These are phyloP conservation scores for Loxodonta africana DNA, from an alignment of 2,113 vertebrate species.

Conservation along the genomic window DNA sequence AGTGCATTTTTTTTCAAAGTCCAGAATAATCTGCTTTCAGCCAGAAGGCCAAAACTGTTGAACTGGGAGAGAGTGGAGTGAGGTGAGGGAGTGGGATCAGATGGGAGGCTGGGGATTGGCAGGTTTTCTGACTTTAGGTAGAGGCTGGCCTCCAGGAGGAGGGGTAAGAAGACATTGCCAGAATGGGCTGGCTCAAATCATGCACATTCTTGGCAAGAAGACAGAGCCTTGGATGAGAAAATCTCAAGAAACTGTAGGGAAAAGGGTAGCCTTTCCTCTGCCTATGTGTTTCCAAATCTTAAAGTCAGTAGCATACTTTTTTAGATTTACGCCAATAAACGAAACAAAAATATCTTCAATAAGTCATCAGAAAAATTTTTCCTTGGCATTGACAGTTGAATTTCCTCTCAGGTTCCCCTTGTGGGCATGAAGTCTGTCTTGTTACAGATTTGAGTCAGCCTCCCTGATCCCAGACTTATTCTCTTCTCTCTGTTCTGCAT, in stretches of 20 bases:
- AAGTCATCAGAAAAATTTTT: not conserved
- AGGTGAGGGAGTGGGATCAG: not conserved
- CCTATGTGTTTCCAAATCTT: constrained; percentile 32
- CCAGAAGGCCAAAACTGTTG: constrained; percentile 54
- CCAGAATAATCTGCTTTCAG: constrained; percentile 53
- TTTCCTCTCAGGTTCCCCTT: not conserved
- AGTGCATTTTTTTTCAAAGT: constrained; percentile 76
- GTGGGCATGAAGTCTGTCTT: not conserved
- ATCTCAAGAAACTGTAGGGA: constrained; percentile 44
- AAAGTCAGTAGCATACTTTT: constrained; percentile 42
- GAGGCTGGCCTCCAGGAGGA: not conserved
- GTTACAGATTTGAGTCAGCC: not conserved
- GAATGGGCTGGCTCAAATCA: constrained; percentile 23
- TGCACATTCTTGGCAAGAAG: constrained; percentile 67
- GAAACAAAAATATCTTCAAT: constrained; percentile 17
- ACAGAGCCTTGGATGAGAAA: constrained; percentile 51
- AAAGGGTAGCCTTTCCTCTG: constrained; percentile 38
- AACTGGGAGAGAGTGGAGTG: constrained; percentile 6
- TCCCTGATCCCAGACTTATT: not conserved
- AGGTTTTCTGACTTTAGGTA: constrained; percentile 12
- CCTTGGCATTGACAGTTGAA: not conserved
- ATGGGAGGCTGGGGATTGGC: not conserved
- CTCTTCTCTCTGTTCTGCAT: not conserved
- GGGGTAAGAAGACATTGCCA: constrained; percentile 37
- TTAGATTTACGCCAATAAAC: constrained; percentile 32